These are phyloP conservation scores for Drosophila putrida DNA, from an alignment of 2,888 invertebrate species.

Conservation along the genomic window DNA sequence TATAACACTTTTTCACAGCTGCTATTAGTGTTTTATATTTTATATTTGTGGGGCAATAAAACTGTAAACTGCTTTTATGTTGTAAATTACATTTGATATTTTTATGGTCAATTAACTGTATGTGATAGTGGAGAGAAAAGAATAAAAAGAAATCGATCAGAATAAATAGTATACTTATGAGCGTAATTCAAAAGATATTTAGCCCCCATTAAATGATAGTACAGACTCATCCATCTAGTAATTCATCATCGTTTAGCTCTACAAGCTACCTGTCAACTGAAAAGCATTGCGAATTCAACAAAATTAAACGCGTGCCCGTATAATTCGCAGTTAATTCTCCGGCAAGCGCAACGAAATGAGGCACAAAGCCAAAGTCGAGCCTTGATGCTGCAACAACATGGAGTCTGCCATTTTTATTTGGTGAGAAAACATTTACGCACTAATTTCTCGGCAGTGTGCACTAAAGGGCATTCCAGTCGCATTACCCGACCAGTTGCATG, in stretches of 20 bases:
- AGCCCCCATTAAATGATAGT: slow-evolving; percentile 42
- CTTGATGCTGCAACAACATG: slow-evolving; percentile 10
- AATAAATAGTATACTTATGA: slow-evolving; percentile 19
- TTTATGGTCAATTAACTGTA: slow-evolving; percentile 80
- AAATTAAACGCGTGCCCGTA: slow-evolving; percentile 69
- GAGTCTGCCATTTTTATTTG: slow-evolving; percentile 76
- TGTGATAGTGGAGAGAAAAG: background rate
- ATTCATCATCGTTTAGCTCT: slow-evolving; percentile 65
- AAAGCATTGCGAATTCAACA: slow-evolving; percentile 71
- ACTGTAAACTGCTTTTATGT: slow-evolving; percentile 67
- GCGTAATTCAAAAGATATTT: slow-evolving; percentile 28
- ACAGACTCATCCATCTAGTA: slow-evolving; percentile 15
- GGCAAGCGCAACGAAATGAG: slow-evolving; percentile 80
- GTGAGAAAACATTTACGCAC: slow-evolving; percentile 85
- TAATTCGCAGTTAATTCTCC: slow-evolving; percentile 82
- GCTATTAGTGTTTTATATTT: slow-evolving; percentile 66
- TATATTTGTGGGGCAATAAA: slow-evolving; percentile 80
- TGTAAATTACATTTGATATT: slow-evolving; percentile 75
- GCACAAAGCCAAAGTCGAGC: slow-evolving; percentile 60
- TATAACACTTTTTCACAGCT: slow-evolving; percentile 57
- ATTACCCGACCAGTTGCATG: slow-evolving; percentile 79
- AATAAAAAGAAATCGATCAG: background rate
- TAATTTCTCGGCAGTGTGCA: slow-evolving; percentile 69
- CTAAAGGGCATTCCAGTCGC: slow-evolving; percentile 44
- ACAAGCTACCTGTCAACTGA: slow-evolving; percentile 71